phyloP scores from a whole-genome alignment of 2,113 vertebrate genomes.

The Perca flavescens region DNA sequence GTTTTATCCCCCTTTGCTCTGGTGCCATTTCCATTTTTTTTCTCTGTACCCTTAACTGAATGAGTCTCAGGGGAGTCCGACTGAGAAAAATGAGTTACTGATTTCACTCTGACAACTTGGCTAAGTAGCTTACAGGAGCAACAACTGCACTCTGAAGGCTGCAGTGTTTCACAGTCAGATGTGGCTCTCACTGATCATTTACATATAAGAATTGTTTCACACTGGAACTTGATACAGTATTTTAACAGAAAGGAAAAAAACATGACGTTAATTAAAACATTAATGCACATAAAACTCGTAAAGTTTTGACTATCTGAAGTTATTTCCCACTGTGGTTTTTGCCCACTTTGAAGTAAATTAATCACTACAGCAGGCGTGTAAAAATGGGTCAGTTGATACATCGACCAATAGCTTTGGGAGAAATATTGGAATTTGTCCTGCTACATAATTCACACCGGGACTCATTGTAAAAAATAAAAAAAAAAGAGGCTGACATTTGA shows the following conservation, averaged over 20 bases:
- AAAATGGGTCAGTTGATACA: conserved; percentile 56
- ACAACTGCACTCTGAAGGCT: conserved; percentile 6
- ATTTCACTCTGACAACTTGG: conserved; percentile 41
- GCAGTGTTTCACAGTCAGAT: not conserved
- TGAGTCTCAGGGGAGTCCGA: conserved; percentile 23
- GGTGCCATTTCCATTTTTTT: conserved; percentile 19
- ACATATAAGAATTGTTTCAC: not conserved
- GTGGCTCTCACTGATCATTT: not conserved
- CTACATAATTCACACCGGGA: conserved; percentile 15
- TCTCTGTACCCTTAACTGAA: conserved; percentile 7
- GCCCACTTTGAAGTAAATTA: conserved; percentile 47
- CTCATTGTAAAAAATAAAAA: conserved; percentile 4
- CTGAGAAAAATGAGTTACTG: conserved; percentile 40
- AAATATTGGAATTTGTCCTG: conserved; percentile 40
- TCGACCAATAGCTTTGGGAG: conserved; percentile 34
- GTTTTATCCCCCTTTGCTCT: conserved; percentile 47
- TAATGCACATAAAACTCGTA: not conserved
- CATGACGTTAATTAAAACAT: not conserved
- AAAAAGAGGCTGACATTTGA: conserved; percentile 45
- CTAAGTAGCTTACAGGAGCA: conserved; percentile 42
- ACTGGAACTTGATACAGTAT: not conserved
- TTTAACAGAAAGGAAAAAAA: not conserved
- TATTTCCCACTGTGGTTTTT: conserved; percentile 22
- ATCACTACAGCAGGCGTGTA: conserved; percentile 27
- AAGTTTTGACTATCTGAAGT: conserved; percentile 10